Evolutionary conservation across 2,113 vertebrate species (phyloP).

Genomic region (Calyptomena viridis): DNA sequence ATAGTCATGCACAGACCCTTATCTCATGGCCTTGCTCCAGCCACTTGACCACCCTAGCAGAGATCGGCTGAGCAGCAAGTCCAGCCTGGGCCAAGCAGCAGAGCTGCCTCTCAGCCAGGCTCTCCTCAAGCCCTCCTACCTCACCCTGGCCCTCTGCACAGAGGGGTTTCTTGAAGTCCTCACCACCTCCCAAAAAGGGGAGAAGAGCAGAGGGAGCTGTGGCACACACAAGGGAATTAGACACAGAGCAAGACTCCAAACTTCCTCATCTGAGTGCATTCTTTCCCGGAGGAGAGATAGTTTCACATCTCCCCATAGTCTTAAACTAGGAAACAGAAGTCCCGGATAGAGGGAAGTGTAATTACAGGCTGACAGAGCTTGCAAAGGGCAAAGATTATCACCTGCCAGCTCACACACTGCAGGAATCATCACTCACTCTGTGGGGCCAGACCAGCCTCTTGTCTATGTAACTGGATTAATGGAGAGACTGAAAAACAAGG

Average conservation of each 20-base stretch:
- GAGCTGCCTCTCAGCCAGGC: background rate
- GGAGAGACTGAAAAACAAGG: background rate
- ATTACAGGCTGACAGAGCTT: background rate
- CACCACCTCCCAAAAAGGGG: background rate
- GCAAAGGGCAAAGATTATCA: background rate
- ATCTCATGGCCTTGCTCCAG: background rate
- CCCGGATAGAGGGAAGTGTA: background rate
- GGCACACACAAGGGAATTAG: accelerated
- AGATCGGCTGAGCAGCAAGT: background rate
- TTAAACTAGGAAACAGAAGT: background rate
- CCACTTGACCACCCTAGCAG: background rate
- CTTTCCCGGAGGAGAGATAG: background rate
- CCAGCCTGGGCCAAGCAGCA: accelerated
- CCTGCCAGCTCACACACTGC: background rate
- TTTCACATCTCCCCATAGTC: background rate
- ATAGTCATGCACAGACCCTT: background rate
- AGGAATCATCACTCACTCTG: background rate
- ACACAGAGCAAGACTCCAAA: accelerated
- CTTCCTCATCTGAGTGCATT: background rate
- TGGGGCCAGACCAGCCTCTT: background rate
- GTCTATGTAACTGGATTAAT: accelerated
- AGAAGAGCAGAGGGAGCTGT: background rate
- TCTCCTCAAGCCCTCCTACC: background rate
- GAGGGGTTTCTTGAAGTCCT: background rate
- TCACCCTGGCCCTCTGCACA: background rate